phyloP scores from a whole-genome alignment of 2,888 invertebrate genomes.

The Timema podura region DNA sequence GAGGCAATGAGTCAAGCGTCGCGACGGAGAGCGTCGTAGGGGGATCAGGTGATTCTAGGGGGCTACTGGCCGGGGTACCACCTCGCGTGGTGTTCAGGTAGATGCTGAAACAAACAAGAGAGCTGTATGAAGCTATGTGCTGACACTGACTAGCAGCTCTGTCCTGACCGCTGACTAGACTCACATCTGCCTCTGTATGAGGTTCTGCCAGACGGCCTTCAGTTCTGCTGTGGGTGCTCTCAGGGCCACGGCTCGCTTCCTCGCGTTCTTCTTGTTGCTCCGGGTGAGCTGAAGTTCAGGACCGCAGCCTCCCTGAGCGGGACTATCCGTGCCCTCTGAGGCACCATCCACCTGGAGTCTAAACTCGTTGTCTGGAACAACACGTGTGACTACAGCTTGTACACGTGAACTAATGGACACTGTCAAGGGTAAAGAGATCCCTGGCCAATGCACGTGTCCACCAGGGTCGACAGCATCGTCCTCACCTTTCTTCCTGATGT shows the following conservation, averaged over 20 bases:
- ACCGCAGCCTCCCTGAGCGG: conserved; percentile 65
- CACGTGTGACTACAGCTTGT: not conserved
- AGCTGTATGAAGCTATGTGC: not conserved
- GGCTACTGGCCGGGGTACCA: conserved; percentile 66
- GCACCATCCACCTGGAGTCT: conserved; percentile 67
- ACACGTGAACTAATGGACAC: too few relatives aligned
- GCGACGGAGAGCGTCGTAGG: conserved; percentile 62
- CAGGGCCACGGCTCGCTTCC: conserved; percentile 66
- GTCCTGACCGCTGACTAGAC: conserved; percentile 38
- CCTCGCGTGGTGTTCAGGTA: conserved; percentile 77
- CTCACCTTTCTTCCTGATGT: conserved; percentile 68
- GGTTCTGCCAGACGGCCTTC: conserved; percentile 87
- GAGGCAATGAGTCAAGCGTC: conserved; percentile 56
- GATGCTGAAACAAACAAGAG: conserved; percentile 57
- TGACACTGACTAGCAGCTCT: not conserved
- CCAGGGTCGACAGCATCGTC: conserved; percentile 16
- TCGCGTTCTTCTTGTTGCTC: conserved; percentile 59
- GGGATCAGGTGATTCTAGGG: conserved; percentile 77
- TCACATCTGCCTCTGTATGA: conserved; percentile 83
- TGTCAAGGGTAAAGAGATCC: too few relatives aligned
- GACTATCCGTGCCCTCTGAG: conserved; percentile 61
- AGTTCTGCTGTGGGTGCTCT: conserved; percentile 78
- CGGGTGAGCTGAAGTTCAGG: conserved; percentile 53
- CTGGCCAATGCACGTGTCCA: too few relatives aligned
- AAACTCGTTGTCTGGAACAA: conserved; percentile 72